Conservation (phyloP, 2,797 vertebrate genomes). For the Sarcophilus harrisii region DNA sequence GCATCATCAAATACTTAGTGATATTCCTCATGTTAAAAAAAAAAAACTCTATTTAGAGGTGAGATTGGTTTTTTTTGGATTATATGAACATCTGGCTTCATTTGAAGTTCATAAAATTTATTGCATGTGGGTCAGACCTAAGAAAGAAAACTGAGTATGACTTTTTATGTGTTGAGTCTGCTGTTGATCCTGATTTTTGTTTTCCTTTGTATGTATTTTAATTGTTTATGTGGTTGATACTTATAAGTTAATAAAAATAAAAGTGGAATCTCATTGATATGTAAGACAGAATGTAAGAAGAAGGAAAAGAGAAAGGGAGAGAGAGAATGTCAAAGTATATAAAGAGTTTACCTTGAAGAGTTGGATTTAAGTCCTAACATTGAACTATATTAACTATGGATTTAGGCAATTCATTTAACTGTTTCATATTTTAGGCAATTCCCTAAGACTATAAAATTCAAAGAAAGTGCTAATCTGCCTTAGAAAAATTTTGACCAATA, state of each 20-base stretch:
- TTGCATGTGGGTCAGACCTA: background rate
- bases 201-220: background rate
- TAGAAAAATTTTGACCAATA: background rate
- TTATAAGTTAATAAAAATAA: background rate
- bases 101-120: conserved; percentile 37
- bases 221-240: background rate
- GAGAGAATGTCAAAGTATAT: background rate
- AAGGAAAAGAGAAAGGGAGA: background rate
- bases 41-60: conserved; percentile 10
- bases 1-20: background rate
- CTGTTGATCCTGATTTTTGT: background rate
- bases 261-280: background rate
- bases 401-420: background rate
- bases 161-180: background rate
- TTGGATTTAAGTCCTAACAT: background rate
- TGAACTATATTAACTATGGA: background rate
- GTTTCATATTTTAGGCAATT: background rate
- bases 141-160: background rate
- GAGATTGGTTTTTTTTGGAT: conserved; percentile 29
- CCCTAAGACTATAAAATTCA: background rate
- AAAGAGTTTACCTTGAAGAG: background rate
- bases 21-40: background rate
- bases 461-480: background rate
- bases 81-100: conserved; percentile 26
- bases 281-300: background rate